These are phyloP conservation scores for Pterophyllum scalare DNA, from an alignment of 2,113 vertebrate species.

Conservation along the genomic window DNA sequence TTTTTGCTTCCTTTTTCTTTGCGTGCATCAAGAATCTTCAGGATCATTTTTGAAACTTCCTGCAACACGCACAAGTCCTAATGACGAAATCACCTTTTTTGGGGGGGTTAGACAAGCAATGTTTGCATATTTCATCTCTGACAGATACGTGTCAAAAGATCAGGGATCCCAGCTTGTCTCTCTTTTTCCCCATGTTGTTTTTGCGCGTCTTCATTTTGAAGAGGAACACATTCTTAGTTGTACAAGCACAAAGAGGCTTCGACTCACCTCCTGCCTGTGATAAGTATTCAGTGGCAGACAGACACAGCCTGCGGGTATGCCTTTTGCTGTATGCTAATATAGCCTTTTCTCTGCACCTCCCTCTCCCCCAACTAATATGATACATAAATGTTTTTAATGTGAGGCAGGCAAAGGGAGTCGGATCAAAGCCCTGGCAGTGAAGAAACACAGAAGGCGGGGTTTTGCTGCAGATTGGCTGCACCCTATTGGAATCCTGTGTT, in stretches of 20 bases:
- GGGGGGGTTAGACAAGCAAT: conserved; percentile 1
- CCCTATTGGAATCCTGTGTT: conserved; percentile 42
- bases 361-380: conserved; percentile 65
- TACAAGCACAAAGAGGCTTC: conserved; percentile 61
- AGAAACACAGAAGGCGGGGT: conserved; percentile 39
- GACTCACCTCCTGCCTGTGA: conserved; percentile 66
- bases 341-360: conserved; percentile 54
- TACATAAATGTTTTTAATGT: conserved; percentile 77
- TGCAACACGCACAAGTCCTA: neutral
- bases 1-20: neutral
- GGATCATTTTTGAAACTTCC: neutral
- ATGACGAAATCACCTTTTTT: conserved; percentile 5
- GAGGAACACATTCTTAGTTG: conserved; percentile 47
- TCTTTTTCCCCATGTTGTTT: conserved; percentile 5
- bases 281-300: conserved; percentile 78
- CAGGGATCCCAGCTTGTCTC: conserved; percentile 18
- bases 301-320: conserved; percentile 74
- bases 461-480: conserved; percentile 19
- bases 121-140: conserved; percentile 16
- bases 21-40: neutral
- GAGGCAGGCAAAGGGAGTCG: conserved; percentile 34
- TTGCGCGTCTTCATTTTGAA: conserved; percentile 52
- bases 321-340: conserved; percentile 78
- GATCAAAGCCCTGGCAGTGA: conserved; percentile 53
- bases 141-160: conserved; percentile 32